Conservation (phyloP, 2,888 invertebrate genomes). For the Phrixothrix hirtus region DNA sequence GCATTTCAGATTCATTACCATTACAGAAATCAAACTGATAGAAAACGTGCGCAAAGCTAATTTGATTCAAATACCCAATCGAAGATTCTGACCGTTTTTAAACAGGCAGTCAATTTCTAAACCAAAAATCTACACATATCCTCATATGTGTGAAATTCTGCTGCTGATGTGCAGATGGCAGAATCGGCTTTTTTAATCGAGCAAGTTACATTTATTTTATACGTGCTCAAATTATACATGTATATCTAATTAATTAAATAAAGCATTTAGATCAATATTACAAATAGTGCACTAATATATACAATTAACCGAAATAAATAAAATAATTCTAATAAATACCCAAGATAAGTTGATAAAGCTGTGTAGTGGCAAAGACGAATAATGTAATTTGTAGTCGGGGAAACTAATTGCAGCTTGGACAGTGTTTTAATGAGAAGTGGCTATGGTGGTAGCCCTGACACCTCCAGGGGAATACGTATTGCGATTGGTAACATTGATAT, state of each 20-base stretch:
- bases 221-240: too few species aligned
- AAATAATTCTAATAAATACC: too few species aligned
- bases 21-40: constrained; percentile 7
- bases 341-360: constrained; percentile 32
- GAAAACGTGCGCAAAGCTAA: too few species aligned
- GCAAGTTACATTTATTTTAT: too few species aligned
- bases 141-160: constrained; percentile 42
- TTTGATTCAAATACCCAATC: too few species aligned
- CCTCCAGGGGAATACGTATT: constrained; percentile 55
- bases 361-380: constrained; percentile 57
- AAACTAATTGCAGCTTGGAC: constrained; percentile 59
- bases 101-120: constrained; percentile 13
- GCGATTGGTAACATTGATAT: constrained; percentile 54
- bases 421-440: constrained; percentile 59
- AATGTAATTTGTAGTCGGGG: constrained; percentile 57
- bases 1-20: too few species aligned
- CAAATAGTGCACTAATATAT: too few species aligned
- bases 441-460: constrained; percentile 54
- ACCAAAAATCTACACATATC: constrained; percentile 18
- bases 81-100: constrained; percentile 21
- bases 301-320: too few species aligned
- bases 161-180: constrained; percentile 47
- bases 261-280: too few species aligned
- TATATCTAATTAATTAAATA: too few species aligned
- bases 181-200: constrained; percentile 31